Percentiles rank a stretch among this genome's conserved stretches.
Evolutionary conservation across 2,113 vertebrate genomes (phyloP).

Genomic region (Ictidomys tridecemlineatus): DNA sequence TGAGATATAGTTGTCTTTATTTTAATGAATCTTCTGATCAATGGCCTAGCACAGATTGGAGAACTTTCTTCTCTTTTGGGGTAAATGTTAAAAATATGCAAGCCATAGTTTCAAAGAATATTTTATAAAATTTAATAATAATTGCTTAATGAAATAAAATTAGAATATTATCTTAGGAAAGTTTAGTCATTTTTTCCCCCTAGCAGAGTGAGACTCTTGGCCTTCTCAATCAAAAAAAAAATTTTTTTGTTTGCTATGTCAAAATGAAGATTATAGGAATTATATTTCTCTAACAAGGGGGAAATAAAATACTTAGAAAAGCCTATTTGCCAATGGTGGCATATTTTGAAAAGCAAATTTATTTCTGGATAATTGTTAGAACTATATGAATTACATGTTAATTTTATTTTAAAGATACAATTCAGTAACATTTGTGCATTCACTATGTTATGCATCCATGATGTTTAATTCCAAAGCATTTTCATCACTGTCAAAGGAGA

Average conservation of each 20-base stretch:
- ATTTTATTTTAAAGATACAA: slow-evolving; percentile 30
- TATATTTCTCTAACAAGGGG: not conserved
- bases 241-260: not conserved
- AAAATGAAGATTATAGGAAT: not conserved
- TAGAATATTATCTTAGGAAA: not conserved
- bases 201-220: not conserved
- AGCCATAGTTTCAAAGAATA: not conserved
- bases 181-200: not conserved
- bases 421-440: not conserved
- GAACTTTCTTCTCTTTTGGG: not conserved
- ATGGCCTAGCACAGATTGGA: not conserved
- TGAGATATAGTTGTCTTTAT: not conserved
- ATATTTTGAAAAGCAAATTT: not conserved
- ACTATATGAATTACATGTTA: not conserved
- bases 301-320: slow-evolving; percentile 21
- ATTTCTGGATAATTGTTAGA: not conserved
- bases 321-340: not conserved
- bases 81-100: not conserved
- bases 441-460: not conserved
- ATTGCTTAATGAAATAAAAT: not conserved
- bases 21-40: not conserved
- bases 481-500: not conserved
- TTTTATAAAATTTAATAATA: not conserved
- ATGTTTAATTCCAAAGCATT: not conserved
- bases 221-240: not conserved